These are phyloP conservation scores for Paramisgurnus dabryanus DNA, from an alignment of 2,113 vertebrate species.

Conservation along the genomic window DNA sequence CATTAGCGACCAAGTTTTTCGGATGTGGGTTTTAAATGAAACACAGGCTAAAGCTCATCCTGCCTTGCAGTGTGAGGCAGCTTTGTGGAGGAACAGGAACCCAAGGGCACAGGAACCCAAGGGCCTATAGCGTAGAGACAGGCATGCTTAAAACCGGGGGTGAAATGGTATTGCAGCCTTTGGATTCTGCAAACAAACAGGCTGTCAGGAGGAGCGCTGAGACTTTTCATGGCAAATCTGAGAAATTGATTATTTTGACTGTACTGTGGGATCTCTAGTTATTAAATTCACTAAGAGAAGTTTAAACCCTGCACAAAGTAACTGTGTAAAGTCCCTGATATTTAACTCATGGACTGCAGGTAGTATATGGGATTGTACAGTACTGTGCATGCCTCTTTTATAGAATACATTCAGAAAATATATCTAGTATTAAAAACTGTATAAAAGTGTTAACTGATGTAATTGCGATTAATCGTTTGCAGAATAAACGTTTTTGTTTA, in stretches of 20 bases:
- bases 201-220: not conserved
- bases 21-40: constrained; percentile 53
- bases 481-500: too few species aligned
- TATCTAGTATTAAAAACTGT: too few species aligned
- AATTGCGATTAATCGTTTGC: too few species aligned
- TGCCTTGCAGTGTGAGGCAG: constrained; percentile 57
- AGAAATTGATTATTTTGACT: not conserved
- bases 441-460: too few species aligned
- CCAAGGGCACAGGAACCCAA: constrained; percentile 52
- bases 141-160: constrained; percentile 2
- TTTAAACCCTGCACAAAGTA: not conserved
- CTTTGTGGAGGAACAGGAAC: constrained; percentile 66
- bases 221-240: not conserved
- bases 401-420: too few species aligned
- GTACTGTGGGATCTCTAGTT: not conserved
- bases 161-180: not conserved
- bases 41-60: constrained; percentile 60
- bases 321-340: not conserved
- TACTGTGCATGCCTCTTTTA: too few species aligned
- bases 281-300: not conserved
- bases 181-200: constrained; percentile 23
- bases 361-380: too few species aligned
- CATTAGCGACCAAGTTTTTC: constrained; percentile 61
- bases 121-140: constrained; percentile 36
- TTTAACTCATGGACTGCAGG: not conserved